Evolutionary conservation across 1,140 invertebrate species (phyloP), one percentile per base, ranked within the genome.

Genomic region (Radopholus similis): DNA sequence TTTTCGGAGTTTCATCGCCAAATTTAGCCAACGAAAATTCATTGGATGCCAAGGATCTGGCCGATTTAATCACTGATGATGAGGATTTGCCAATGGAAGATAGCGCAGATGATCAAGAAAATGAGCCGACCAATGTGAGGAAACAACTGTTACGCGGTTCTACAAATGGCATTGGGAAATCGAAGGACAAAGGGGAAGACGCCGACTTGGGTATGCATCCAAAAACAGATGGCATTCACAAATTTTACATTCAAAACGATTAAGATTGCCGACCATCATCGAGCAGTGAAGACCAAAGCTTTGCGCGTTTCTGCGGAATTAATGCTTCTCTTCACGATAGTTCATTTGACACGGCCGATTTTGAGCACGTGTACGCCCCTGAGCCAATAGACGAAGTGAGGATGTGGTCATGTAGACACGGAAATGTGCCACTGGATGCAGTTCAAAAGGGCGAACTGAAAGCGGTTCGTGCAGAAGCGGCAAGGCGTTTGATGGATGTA

Each of bases 371-470:
- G 18, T 72, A 72, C 70, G 18, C 53, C 9, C 21, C 42, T 11
- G 71, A 72, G 35, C 66, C 65, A 9, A 38, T 72, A 26, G 38
- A 62, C 26, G 66, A 74, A 13, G 51, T 66, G 21, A 28, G 18
- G 13, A 30, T 74, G 35, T 18, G 23, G 15, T 49, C 77, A 13
- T 74, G 72, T 51, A 30, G 34, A n/a, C 72, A 74, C 40, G 68
- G 38, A 13, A 72, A 53, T 32, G 47, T 71, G 32, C 23, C 21
- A 21, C 47, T 66, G 13, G 59, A 34, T 26, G 4, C 18, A 15
- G 26, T 74, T 30, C 38, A 44, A 15, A 40, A 44, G 18, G 42
- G 49, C 9, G 71, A 66, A 30, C n/a, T 70, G 4, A 71, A 71
- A 38, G 71, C 60, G 26, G 56, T 74, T 23, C 32, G 26, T 13